Percentiles rank a stretch among this genome's conserved stretches.
phyloP scores from a whole-genome alignment of 1,140 invertebrate species.

The Lamellibrachia luymesi region DNA sequence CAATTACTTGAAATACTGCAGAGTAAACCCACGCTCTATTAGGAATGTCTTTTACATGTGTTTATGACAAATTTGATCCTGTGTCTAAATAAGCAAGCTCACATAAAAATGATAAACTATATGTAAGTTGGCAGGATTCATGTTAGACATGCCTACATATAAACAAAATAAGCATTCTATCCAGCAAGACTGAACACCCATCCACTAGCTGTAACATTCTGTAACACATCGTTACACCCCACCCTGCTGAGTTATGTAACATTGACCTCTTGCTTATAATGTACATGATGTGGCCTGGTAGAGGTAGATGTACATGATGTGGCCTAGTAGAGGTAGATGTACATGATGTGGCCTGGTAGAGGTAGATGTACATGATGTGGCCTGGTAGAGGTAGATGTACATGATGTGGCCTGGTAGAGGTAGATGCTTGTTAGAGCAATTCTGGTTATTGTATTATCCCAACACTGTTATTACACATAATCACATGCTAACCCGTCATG shows the following conservation, averaged over 20 bases:
- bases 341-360: too few relatives aligned
- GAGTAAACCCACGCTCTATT: neutral
- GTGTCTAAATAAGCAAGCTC: neutral
- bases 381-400: too few relatives aligned
- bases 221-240: neutral
- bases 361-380: too few relatives aligned
- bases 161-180: neutral
- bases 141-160: neutral
- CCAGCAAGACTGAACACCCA: neutral
- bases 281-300: too few relatives aligned
- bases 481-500: neutral
- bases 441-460: neutral
- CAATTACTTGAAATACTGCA: neutral
- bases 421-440: neutral
- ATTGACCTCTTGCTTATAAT: too few relatives aligned
- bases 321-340: too few relatives aligned
- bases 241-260: neutral
- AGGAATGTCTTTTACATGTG: neutral
- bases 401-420: too few relatives aligned
- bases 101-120: neutral
- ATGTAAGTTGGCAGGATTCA: neutral
- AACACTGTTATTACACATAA: neutral
- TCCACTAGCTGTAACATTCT: neutral
- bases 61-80: neutral
- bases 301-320: too few relatives aligned